Evolutionary conservation across 1,140 invertebrate species (phyloP), one percentile per base, ranked within the genome.

Genomic region (Caligus rogercresseyi): DNA sequence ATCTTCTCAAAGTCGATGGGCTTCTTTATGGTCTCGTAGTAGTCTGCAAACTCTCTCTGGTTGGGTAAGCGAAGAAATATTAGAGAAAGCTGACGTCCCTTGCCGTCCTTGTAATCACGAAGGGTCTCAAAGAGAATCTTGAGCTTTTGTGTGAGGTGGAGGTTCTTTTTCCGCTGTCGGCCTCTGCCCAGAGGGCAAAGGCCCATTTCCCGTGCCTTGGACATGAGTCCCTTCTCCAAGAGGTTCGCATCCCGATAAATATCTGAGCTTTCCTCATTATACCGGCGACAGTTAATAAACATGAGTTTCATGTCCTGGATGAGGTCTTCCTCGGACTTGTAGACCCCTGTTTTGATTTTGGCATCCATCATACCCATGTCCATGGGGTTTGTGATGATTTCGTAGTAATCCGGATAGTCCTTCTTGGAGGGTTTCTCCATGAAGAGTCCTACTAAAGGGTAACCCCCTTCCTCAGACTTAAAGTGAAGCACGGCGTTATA

Each of bases 1-100:
- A 99, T 97, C 67, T 84, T 85, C 69, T 95, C 91, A 82, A 99
- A 85, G 72, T 98, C 93, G 69, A 98, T 93, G 1, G 95, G 95
- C 66, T 87, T 85, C 70, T 94, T 94, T 24, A 98, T 98, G 0
- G 97, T 84, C 73, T 98, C 65, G 52, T 64, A 67, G 43, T 67
- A 67, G 54, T 67, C 65, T 4, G 65, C 60, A 54, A 67, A 66
- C 16, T 62, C 63, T 15, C 56, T 25, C 15, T 60, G 57, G 14
- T 63, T 63, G 69, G 70, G 60, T 31, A 95, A 89, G 72, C 93
- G 89, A 85, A 97, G 87, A 71, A 98, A 98, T 67, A 89, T 81
- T 51, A 89, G 74, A 75, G 94, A 89, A 0, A 90, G 83, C 64
- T 86, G 81, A 24, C 92, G 76, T 4, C 86, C 88, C 70, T 87